Percentiles rank a stretch among this genome's conserved stretches.
Conservation (phyloP, 1,140 invertebrate genomes). For the Cherax destructor region DNA sequence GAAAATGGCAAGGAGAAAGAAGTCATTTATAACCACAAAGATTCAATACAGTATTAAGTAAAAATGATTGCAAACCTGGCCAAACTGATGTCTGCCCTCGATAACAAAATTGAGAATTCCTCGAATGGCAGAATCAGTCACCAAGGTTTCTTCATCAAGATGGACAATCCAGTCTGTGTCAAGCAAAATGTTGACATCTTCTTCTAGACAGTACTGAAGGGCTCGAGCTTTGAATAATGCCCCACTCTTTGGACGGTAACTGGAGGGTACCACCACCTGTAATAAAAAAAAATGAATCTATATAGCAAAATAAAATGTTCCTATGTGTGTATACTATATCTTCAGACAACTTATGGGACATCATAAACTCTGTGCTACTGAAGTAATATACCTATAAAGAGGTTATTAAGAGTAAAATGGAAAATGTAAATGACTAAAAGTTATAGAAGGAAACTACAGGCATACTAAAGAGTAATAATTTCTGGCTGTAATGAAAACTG, state of each 20-base stretch:
- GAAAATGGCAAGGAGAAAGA: not conserved
- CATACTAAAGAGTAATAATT: too few species aligned
- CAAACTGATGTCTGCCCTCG: constrained; percentile 94
- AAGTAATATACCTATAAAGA: too few species aligned
- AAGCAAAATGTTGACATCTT: constrained; percentile 88
- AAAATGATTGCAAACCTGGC: constrained; percentile 81
- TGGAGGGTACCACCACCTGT: constrained; percentile 89
- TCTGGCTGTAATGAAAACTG: too few species aligned
- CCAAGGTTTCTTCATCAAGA: constrained; percentile 96
- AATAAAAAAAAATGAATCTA: not conserved
- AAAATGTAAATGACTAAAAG: too few species aligned
- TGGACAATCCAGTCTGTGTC: constrained; percentile 98
- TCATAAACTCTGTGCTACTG: too few species aligned
- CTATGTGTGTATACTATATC: too few species aligned
- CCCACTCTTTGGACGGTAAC: constrained; percentile 91
- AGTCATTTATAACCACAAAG: not conserved
- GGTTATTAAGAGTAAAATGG: too few species aligned
- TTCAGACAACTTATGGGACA: too few species aligned
- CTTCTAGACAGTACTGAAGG: constrained; percentile 96
- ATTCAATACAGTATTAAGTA: too few species aligned
- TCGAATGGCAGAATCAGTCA: constrained; percentile 91
- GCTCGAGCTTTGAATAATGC: constrained; percentile 97
- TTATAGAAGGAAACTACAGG: too few species aligned
- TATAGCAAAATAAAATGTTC: too few species aligned
- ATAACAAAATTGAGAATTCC: constrained; percentile 97